Evolutionary conservation across 2,113 vertebrate genomes (phyloP), one percentile per base, ranked within the genome.

Genomic region (Toxotes jaculatrix): DNA sequence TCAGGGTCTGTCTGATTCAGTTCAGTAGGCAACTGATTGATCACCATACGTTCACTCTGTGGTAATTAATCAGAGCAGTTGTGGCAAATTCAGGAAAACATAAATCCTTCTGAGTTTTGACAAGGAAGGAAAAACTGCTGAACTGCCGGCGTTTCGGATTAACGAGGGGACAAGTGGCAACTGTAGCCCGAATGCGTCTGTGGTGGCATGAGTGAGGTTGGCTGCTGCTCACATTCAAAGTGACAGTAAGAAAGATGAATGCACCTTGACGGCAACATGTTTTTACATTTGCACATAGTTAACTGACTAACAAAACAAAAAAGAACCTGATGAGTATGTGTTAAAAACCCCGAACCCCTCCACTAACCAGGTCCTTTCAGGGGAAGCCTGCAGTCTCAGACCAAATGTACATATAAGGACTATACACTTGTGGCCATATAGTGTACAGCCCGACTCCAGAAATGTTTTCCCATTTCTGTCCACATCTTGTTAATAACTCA

Each of bases 401-500:
- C n/a, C 9, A 67, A 71, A 49, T 40, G 23, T 43, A n/a, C 31
- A 10, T 32, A 31, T 11, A 4, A 56, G 34, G 13, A 31, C 23
- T 14, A 17, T 2, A 7, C 8, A 47, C 21, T 51, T 21, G 8
- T n/a, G 19, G 19, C 31, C 40, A 57, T 31, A 31, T 21, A 32
- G 32, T 47, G 1, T 43, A 42, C 27, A 78, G 53, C 9, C 16
- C 49, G 49, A 21, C 13, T 55, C 19, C 56, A 63, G 61, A 74
- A 70, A 4, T 42, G 2, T 36, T 68, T 79, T 69, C 47, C 14
- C 31, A 7, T 69, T 64, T 53, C 61, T 60, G n/a, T 75, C 3
- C 32, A 70, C 36, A 71, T 10, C n/a, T n/a, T 56, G 47, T 75
- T 78, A 85, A 77, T 81, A 31, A 67, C 55, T 36, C 19, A 49